phyloP scores from a whole-genome alignment of 2,888 invertebrate species.

The Calliopum simillimum region DNA sequence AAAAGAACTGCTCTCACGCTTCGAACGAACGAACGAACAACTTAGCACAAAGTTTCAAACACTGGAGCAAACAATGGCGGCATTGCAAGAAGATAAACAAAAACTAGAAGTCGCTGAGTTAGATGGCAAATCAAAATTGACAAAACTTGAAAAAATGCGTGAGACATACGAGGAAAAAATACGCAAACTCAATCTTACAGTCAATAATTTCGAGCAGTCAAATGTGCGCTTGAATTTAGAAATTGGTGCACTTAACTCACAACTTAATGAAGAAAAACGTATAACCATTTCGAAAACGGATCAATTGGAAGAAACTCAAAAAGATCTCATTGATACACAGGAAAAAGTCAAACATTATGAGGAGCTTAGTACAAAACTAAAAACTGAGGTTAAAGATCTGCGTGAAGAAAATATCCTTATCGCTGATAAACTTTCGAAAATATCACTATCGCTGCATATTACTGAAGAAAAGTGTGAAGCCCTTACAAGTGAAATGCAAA shows the following conservation, averaged over 20 bases:
- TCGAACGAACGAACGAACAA: conserved; percentile 49
- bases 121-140: conserved; percentile 47
- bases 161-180: conserved; percentile 50
- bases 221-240: conserved; percentile 54
- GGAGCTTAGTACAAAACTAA: conserved; percentile 41
- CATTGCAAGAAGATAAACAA: conserved; percentile 46
- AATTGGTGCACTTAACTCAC: conserved; percentile 54
- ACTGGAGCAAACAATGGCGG: conserved; percentile 44
- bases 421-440: conserved; percentile 49
- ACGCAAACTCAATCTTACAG: conserved; percentile 48
- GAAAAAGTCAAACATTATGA: conserved; percentile 41
- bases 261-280: conserved; percentile 45
- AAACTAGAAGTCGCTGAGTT: conserved; percentile 48
- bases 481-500: conserved; percentile 46
- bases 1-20: conserved; percentile 46
- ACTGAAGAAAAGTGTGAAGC: conserved; percentile 44
- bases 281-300: conserved; percentile 40
- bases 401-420: conserved; percentile 46
- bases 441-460: conserved; percentile 44
- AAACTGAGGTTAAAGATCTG: conserved; percentile 37
- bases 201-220: conserved; percentile 48
- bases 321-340: conserved; percentile 42
- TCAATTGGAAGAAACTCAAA: conserved; percentile 40
- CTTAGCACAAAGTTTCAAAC: conserved; percentile 45
- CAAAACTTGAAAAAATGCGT: conserved; percentile 52